Evolutionary conservation across 2,888 invertebrate species (phyloP), one percentile per base, ranked within the genome.

Genomic region (Dryobotodes eremita): DNA sequence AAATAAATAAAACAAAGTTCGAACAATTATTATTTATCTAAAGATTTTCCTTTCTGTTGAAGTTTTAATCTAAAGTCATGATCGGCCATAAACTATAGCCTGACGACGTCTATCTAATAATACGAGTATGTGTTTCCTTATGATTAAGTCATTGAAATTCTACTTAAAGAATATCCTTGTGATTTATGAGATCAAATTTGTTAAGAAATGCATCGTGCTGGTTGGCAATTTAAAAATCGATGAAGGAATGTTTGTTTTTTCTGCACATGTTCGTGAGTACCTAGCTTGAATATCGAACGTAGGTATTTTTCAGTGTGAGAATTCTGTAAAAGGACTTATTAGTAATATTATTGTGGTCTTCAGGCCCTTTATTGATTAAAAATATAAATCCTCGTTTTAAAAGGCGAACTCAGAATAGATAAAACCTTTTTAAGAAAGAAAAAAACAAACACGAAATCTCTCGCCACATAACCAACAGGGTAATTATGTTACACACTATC

Each of bases 81-180:
- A 71, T 81, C 61, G 13, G 31, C 6, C 20, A 81, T 81, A 68
- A 83, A 71, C 61, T 61, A 71, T 15, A n/a, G 15, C 15, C 55
- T 31, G 2, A 15, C 48, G 79, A 84, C 79, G 84, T 79, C 69
- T 73, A 59, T 72, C 59, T 53, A 59, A 74, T 57, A 36, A 36
- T 36, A 36, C 3, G n/a, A n/a, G 48, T 70, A 81, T 70, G 68
- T 55, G 65, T 83, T 77, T 81, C 70, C 78, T 83, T 71, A 71
- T 71, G 42, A 66, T 77, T 53, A 55, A 26, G 64, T 59, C 69
- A 77, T 80, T 83, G 64, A 69, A 65, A 80, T 83, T 59, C 77
- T 70, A 20, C 36, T 26, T 36, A 26, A 55, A 75, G 46, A 81
- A 26, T 66, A 59, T 75, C 26, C 65, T 81, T 79, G 75, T 6